Conservation (phyloP, 2,113 vertebrate genomes). For the Stictonetta naevosa region DNA sequence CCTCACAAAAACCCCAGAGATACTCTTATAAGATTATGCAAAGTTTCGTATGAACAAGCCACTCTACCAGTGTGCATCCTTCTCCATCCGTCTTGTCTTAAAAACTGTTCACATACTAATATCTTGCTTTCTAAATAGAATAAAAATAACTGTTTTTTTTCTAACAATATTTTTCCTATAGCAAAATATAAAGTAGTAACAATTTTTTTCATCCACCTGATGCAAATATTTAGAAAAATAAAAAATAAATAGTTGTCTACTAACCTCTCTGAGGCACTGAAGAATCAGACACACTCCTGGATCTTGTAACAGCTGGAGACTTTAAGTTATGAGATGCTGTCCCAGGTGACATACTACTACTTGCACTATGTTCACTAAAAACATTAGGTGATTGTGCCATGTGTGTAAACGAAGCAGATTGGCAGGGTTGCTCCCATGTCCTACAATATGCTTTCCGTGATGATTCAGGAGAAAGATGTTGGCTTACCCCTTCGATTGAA, state of each 20-base stretch:
- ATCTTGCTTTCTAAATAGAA: not conserved
- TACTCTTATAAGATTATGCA: not conserved
- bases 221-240: not conserved
- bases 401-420: constrained; percentile 83
- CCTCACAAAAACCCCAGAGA: not conserved
- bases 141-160: not conserved
- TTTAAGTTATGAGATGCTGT: constrained; percentile 86
- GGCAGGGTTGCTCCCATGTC: constrained; percentile 91
- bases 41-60: not conserved
- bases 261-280: constrained; percentile 92
- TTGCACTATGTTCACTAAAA: constrained; percentile 85
- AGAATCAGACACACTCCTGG: constrained; percentile 94
- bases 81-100: not conserved
- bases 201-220: not conserved
- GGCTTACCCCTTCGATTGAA: constrained; percentile 89
- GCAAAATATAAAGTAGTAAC: not conserved
- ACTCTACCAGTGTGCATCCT: not conserved
- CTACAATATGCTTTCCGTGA: constrained; percentile 93
- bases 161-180: not conserved
- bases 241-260: not conserved
- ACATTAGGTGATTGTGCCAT: constrained; percentile 88
- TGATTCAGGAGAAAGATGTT: constrained; percentile 95
- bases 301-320: constrained; percentile 89
- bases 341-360: constrained; percentile 87
- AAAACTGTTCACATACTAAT: not conserved